Evolutionary conservation across 2,797 vertebrate genomes (phyloP).

Genomic region (Thaleichthys pacificus): DNA sequence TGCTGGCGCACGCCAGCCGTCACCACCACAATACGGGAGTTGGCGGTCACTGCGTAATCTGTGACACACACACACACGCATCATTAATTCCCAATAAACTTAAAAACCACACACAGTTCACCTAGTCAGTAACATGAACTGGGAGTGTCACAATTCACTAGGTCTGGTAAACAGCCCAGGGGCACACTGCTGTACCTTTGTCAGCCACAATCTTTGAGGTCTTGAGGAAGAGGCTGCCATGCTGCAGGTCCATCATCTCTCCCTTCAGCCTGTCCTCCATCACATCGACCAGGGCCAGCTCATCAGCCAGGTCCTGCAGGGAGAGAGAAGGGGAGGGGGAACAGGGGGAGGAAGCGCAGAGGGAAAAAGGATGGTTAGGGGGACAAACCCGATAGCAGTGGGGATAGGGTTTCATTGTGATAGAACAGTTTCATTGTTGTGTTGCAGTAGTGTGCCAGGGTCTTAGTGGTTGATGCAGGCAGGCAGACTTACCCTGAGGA

Average conservation of each 20-base stretch:
- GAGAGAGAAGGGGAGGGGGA: not conserved
- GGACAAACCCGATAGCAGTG: not conserved
- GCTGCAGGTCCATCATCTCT: conserved; percentile 96
- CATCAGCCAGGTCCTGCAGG: conserved; percentile 85
- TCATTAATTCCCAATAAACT: not conserved
- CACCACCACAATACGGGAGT: conserved; percentile 92
- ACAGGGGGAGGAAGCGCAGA: not conserved
- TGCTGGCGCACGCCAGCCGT: conserved; percentile 95
- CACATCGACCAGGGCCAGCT: conserved; percentile 93
- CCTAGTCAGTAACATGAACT: not conserved
- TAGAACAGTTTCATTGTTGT: too few species aligned
- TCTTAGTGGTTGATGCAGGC: too few species aligned
- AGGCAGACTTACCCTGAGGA: conserved; percentile 81
- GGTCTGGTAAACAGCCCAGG: too few species aligned
- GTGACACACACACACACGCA: not conserved
- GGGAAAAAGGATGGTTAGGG: not conserved
- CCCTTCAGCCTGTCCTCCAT: conserved; percentile 94
- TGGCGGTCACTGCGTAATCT: conserved; percentile 92
- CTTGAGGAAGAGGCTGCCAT: conserved; percentile 92
- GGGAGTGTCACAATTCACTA: too few species aligned
- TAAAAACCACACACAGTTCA: not conserved
- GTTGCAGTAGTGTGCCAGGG: not conserved
- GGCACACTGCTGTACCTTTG: conserved; percentile 77
- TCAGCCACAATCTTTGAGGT: conserved; percentile 90
- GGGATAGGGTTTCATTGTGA: not conserved